Percentiles rank a stretch among this genome's conserved stretches.
Evolutionary conservation across 2,888 invertebrate genomes (phyloP).

Genomic region (Zaprionus lineosus): DNA sequence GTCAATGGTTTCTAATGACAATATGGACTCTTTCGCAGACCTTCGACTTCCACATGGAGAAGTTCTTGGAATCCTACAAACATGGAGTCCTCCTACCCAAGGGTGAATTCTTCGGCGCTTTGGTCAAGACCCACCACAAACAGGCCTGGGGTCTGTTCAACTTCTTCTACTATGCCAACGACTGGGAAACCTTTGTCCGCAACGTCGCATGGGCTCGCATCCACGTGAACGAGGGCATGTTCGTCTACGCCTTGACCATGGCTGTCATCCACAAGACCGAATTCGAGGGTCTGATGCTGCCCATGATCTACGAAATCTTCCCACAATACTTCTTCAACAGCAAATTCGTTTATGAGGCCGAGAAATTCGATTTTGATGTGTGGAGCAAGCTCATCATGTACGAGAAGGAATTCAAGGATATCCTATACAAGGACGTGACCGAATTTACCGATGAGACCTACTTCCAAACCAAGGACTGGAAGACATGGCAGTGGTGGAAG

Average conservation of each 20-base stretch:
- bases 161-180: constrained; percentile 87
- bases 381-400: constrained; percentile 75
- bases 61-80: constrained; percentile 75
- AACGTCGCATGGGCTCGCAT: constrained; percentile 88
- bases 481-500: constrained; percentile 79
- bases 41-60: constrained; percentile 68
- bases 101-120: constrained; percentile 85
- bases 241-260: constrained; percentile 87
- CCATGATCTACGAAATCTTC: constrained; percentile 90
- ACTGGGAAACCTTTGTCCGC: constrained; percentile 87
- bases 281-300: constrained; percentile 87
- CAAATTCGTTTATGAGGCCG: constrained; percentile 87
- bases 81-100: constrained; percentile 84
- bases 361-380: constrained; percentile 83
- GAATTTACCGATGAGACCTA: constrained; percentile 57
- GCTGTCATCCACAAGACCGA: constrained; percentile 88
- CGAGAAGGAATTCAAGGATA: constrained; percentile 82
- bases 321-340: constrained; percentile 90
- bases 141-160: constrained; percentile 86
- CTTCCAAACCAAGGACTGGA: constrained; percentile 76
- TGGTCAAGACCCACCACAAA: constrained; percentile 82
- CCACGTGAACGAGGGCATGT: constrained; percentile 88
- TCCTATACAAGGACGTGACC: constrained; percentile 79
- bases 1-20: background rate
- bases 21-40: constrained; percentile 35